Evolutionary conservation across 2,113 vertebrate species (phyloP), one percentile per base, ranked within the genome.

Genomic region (Dasyurus viverrinus): DNA sequence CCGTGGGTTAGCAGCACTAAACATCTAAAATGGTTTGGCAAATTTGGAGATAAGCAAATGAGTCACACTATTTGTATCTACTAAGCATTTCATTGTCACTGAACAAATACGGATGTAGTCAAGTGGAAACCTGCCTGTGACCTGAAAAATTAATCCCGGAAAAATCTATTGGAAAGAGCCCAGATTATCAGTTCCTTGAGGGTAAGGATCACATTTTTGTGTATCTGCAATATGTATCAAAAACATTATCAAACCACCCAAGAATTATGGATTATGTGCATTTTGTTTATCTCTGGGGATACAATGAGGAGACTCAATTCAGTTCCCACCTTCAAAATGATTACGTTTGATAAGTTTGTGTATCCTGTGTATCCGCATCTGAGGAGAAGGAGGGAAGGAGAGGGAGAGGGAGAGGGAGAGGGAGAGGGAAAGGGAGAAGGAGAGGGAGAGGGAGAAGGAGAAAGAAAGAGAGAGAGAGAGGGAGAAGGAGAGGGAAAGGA

Each of bases 1-100:
- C 97, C 96, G 98, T 97, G 97, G 95, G 95, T 97, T 97, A 96
- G 42, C 0, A 90, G 24, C 48, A 92, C 95, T 8, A 84, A 84
- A 42, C n/a, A 84, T 42, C 60, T 42, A 84, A 84, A 42, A n/a
- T 84, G n/a, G n/a, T 42, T 84, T 84, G 68, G 68, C 19, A 84
- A 84, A 42, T 84, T 42, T 84, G n/a, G n/a, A 84, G n/a, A 42
- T 16, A 84, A 84, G 5, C n/a, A 42, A 84, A n/a, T 23, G n/a
- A 84, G 68, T 84, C 68, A 84, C 8, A 42, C 68, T 84, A 42
- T 11, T 84, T 84, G n/a, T 42, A 23, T 42, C 68, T 84, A 16
- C 60, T n/a, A n/a, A n/a, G 36, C 4, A 42, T 19, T 23, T 84
- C 68, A 84, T 42, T 84, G 68, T 84, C 68, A 23, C 68, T 23